phyloP scores from a whole-genome alignment of 2,113 vertebrate genomes.

The Oceanites oceanicus region DNA sequence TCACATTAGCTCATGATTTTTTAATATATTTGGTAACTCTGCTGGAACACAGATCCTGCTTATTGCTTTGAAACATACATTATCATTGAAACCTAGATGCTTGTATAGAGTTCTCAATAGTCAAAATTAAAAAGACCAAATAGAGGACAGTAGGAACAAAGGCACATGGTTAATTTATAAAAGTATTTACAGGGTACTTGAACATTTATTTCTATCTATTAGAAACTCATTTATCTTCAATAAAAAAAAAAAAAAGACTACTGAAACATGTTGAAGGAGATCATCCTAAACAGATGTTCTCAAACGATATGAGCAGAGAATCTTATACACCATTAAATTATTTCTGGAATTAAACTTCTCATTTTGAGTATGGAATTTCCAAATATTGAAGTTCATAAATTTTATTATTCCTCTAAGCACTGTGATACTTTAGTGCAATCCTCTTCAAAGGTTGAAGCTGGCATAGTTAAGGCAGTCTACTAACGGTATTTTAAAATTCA shows the following conservation, averaged over 20 bases:
- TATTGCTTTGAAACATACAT: slow-evolving; percentile 45
- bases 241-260: not conserved
- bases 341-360: not conserved
- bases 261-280: not conserved
- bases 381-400: not conserved
- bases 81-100: not conserved
- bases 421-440: not conserved
- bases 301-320: rapidly evolving
- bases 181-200: slow-evolving; percentile 32
- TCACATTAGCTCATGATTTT: not conserved
- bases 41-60: slow-evolving; percentile 10
- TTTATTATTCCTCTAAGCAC: not conserved
- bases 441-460: not conserved
- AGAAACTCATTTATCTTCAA: not conserved
- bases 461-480: slow-evolving; percentile 14
- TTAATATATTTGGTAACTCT: not conserved
- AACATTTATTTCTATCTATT: not conserved
- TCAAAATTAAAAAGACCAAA: slow-evolving; percentile 18
- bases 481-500: not conserved
- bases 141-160: slow-evolving; percentile 23
- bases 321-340: not conserved
- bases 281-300: not conserved
- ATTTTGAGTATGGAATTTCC: not conserved
- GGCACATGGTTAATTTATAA: slow-evolving; percentile 50
- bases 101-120: not conserved